Evolutionary conservation across 2,888 invertebrate species (phyloP).

Genomic region (Acronicta leporina): DNA sequence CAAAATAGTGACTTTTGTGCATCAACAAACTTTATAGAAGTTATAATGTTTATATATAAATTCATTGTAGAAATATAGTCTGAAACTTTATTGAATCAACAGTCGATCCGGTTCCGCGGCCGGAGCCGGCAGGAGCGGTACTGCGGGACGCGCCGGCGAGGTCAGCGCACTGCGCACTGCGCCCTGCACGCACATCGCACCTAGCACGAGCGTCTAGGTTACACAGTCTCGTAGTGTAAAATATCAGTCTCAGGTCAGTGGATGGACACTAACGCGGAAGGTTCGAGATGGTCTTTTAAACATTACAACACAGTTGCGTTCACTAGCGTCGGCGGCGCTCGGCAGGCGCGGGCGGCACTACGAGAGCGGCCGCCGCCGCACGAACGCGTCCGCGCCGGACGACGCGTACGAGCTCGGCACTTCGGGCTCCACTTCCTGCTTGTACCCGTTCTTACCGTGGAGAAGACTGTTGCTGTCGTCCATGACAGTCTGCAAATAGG

Average conservation of each 20-base stretch:
- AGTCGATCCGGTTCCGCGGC: conserved; percentile 9
- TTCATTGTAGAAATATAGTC: conserved; percentile 57
- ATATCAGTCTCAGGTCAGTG: conserved; percentile 50
- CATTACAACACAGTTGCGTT: conserved; percentile 36
- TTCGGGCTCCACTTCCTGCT: conserved; percentile 79
- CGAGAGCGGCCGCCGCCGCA: conserved; percentile 75
- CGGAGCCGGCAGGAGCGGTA: neutral
- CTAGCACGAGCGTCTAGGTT: conserved; percentile 11
- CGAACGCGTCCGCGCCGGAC: conserved; percentile 83
- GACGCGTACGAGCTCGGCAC: conserved; percentile 84
- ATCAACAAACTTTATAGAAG: conserved; percentile 62
- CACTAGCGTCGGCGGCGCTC: conserved; percentile 45
- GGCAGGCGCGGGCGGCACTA: conserved; percentile 58
- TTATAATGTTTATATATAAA: conserved; percentile 50
- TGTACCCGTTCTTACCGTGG: conserved; percentile 82
- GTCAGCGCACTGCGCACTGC: conserved; percentile 30
- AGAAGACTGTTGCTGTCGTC: conserved; percentile 76
- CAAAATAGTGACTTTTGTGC: conserved; percentile 76
- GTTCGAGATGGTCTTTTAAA: conserved; percentile 51
- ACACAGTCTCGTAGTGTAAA: conserved; percentile 35
- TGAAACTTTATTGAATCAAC: conserved; percentile 38
- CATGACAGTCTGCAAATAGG: conserved; percentile 90
- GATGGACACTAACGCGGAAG: conserved; percentile 51
- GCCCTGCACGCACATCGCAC: conserved; percentile 35
- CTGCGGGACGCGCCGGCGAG: neutral